Percentiles rank a stretch among this genome's conserved stretches.
phyloP scores from a whole-genome alignment of 2,888 invertebrate genomes.

The Euzophera pinguis region DNA sequence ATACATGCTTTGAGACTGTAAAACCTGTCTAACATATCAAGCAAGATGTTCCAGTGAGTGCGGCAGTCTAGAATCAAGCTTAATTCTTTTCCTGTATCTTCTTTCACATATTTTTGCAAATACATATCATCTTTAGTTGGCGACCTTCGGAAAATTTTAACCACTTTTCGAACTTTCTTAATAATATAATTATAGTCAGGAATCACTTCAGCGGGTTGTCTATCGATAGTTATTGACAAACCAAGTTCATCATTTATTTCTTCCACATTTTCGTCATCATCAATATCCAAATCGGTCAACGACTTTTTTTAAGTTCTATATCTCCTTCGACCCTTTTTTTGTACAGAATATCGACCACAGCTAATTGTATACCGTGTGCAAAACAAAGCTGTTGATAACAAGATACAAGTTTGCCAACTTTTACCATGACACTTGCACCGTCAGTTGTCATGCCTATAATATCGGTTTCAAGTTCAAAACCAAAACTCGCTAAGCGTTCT shows the following conservation, averaged over 20 bases:
- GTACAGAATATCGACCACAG: slow-evolving; percentile 22
- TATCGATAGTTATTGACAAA: not conserved
- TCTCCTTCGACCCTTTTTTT: slow-evolving; percentile 17
- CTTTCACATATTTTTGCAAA: slow-evolving; percentile 18
- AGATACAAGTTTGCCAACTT: slow-evolving; percentile 17
- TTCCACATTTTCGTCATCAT: slow-evolving; percentile 16
- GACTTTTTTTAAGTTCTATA: slow-evolving; percentile 1
- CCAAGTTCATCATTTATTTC: slow-evolving; percentile 10
- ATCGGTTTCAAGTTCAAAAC: slow-evolving; percentile 17
- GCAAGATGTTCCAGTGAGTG: slow-evolving; percentile 17
- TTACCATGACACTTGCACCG: slow-evolving; percentile 17
- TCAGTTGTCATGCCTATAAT: slow-evolving; percentile 20
- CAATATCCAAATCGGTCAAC: not conserved
- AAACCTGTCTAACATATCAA: slow-evolving; percentile 20
- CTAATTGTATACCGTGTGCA: slow-evolving; percentile 22
- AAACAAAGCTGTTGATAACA: slow-evolving; percentile 22
- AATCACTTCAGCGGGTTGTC: slow-evolving; percentile 11
- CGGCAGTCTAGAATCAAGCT: slow-evolving; percentile 15
- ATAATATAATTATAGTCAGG: slow-evolving; percentile 15
- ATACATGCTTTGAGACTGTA: slow-evolving; percentile 22
- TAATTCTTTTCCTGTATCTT: slow-evolving; percentile 16
- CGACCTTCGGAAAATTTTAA: slow-evolving; percentile 14
- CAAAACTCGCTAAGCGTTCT: slow-evolving; percentile 16
- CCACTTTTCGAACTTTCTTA: slow-evolving; percentile 18
- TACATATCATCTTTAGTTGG: slow-evolving; percentile 15